Base-by-base conservation (phyloP, 2,113 vertebrate species). In the Ascaphus truei region DNA sequence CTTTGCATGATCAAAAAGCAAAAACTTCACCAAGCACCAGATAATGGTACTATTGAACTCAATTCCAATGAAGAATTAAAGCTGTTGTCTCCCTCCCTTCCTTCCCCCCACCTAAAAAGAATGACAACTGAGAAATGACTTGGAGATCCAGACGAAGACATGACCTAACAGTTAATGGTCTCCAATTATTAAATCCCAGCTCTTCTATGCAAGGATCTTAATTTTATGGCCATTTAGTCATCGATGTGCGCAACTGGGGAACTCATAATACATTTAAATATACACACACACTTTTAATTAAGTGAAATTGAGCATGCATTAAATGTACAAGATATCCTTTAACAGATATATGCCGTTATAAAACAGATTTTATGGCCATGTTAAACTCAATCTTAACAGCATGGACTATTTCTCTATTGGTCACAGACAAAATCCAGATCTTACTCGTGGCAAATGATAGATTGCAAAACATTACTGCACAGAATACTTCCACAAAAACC, bases 221-320 rank as follows among this genome's bases (percentile, higher is more conserved):
- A 20, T 26, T 51, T 51, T 25, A 51, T 26, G 31, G 29, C 25
- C 31, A 30, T 22, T 20, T 11, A 25, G 15, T 55, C 27, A 55
- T 30, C 51, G 16, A 16, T 16, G 15, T 43, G 39, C 39, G 18
- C 39, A 18, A 43, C 16, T 8, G 3, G 57, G 57, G 13, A 41
- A 36, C 23, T 25, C 34, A n/a, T 7, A 29, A 18, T 29, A 41
- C 26, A n/a, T 45, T 55, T 15, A 56, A 16, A 66, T 66, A 66
- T 53, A 66, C 16, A 66, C 29, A 55, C 18, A 29, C 51, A 31
- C 5, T 50, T 64, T 64, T 52, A 64, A 52, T 64, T 65, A 65
- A 66, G 43, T 53, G 22, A 55, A 55, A 65, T 65, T 65, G 48
- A 53, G 62, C 48, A n/a, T 52, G 33, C 4, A 55, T 22, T 56